Conservation (phyloP, 2,797 vertebrate species). For the Nannoperca obscura region DNA sequence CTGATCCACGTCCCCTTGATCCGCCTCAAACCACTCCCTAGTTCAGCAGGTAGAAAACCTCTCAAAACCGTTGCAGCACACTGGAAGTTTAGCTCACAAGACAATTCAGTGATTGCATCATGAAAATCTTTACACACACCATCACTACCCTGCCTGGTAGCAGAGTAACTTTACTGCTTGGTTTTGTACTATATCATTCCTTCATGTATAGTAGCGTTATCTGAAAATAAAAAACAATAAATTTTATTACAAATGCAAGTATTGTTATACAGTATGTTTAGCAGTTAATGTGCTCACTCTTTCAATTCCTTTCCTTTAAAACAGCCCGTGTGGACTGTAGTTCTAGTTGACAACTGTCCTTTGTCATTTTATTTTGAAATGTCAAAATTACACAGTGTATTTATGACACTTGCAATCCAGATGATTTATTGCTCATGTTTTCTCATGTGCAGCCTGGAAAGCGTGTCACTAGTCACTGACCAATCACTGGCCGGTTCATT, state of each 20-base stretch:
- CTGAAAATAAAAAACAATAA: background rate
- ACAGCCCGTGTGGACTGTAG: background rate
- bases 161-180: background rate
- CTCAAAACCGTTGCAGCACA: constrained; percentile 5
- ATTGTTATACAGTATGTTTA: constrained; percentile 23
- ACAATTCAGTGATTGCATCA: constrained; percentile 12
- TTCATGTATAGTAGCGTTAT: constrained; percentile 1
- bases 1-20: constrained; percentile 22
- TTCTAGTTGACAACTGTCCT: background rate
- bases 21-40: constrained; percentile 41
- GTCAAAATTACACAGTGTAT: constrained; percentile 12
- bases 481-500: constrained; percentile 4
- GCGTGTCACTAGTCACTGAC: background rate
- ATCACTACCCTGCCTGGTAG: constrained; percentile 4
- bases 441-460: constrained; percentile 20
- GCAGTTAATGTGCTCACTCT: constrained; percentile 13
- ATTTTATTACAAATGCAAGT: background rate
- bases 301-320: constrained; percentile 7
- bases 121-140: constrained; percentile 1
- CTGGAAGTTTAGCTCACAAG: background rate
- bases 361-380: constrained; percentile 11
- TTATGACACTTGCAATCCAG: constrained; percentile 9
- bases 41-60: constrained; percentile 22
- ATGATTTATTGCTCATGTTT: constrained; percentile 20
- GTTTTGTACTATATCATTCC: constrained; percentile 6